Evolutionary conservation across 2,113 vertebrate genomes (phyloP), one percentile per base, ranked within the genome.

Genomic region (Rutilus rutilus): DNA sequence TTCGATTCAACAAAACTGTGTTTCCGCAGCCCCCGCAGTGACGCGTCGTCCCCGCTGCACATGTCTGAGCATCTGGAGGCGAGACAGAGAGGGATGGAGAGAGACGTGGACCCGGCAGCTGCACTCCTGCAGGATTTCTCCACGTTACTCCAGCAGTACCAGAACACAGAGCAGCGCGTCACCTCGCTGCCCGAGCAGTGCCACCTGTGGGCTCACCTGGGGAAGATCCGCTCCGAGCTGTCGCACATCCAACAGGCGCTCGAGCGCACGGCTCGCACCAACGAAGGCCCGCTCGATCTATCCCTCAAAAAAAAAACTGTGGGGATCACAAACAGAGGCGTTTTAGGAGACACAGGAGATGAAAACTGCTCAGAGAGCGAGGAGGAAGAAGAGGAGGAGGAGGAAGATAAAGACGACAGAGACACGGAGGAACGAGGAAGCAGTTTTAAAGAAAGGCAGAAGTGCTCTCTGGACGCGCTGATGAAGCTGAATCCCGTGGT

Each of bases 141-240:
- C 57, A 96, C 93, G 89, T 97, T 96, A 3, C 89, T 99, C 74
- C 96, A 96, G 23, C 97, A 97, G 88, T 98, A 97, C 71, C 96
- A 96, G 78, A 95, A 95, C 73, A 97, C 96, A 0, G 98, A 99
- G 78, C 95, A 92, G 87, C 95, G 95, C 79, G 94, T 97, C 77
- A 94, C 97, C 47, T 96, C 97, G 82, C 94, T 92, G 4, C 95
- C 96, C 0, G 95, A 92, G 15, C 97, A 98, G 65, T 93, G 93
- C 54, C 96, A 97, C 83, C 94, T 99, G 60, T 96, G 96, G 89
- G 97, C 98, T 3, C 98, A 98, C 89, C 94, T 99, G 83, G 93
- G 95, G 85, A 97, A 97, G 93, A 98, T 98, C 89, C 96, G 96
- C 67, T 94, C 90, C 0, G 98, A 99, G 91, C 96, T 99, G 52